Conservation (phyloP, 2,797 vertebrate species). For the Stomatorhinus walkeri region DNA sequence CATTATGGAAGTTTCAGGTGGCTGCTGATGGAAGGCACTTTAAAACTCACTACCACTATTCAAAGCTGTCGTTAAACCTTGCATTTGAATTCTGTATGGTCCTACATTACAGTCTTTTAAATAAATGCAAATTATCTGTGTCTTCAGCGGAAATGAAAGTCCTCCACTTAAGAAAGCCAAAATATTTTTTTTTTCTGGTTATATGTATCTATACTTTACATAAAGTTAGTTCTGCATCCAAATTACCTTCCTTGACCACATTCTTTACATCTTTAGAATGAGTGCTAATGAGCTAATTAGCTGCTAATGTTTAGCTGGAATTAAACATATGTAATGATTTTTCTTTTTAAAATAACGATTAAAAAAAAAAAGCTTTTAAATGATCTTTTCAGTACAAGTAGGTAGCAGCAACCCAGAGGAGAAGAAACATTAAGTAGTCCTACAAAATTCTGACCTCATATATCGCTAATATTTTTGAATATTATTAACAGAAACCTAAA, state of each 20-base stretch:
- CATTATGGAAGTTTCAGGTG: not conserved
- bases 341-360: not conserved
- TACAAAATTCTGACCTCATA: not conserved
- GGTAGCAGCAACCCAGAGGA: not conserved
- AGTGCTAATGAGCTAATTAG: not conserved
- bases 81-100: not conserved
- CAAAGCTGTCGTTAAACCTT: not conserved
- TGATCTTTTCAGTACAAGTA: not conserved
- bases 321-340: not conserved
- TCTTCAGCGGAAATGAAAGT: not conserved
- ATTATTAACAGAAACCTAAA: not conserved
- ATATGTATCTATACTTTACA: not conserved
- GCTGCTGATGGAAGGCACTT: not conserved
- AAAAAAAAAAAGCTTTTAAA: not conserved
- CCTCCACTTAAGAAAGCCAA: not conserved
- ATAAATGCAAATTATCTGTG: not conserved
- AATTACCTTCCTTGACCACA: not conserved
- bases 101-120: not conserved
- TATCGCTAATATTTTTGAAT: not conserved
- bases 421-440: not conserved
- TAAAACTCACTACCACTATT: not conserved
- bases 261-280: not conserved
- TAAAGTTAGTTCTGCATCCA: not conserved
- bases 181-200: not conserved
- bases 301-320: not conserved